Percentiles rank a stretch among this genome's conserved stretches.
Evolutionary conservation across 2,888 invertebrate genomes (phyloP).

Genomic region (Lepidochitona cinerea): DNA sequence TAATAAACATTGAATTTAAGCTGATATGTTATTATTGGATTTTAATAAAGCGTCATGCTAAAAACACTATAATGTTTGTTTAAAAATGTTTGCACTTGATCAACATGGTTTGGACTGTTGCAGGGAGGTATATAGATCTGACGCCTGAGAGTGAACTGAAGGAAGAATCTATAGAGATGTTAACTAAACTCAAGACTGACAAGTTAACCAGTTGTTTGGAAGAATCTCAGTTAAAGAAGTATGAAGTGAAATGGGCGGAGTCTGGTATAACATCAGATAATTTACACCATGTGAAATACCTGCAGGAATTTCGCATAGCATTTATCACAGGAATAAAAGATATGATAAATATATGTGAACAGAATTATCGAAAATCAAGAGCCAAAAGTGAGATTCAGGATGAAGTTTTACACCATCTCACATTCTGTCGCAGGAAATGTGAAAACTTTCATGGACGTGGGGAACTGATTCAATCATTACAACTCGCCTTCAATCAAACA

Average conservation of each 20-base stretch:
- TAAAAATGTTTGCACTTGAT: no score
- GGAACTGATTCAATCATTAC: slow-evolving; percentile 13
- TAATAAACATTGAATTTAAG: no score
- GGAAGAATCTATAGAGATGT: slow-evolving; percentile 41
- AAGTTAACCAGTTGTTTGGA: slow-evolving; percentile 35
- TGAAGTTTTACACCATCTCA: slow-evolving; percentile 50
- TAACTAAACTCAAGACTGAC: slow-evolving; percentile 36
- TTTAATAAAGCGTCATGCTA: no score
- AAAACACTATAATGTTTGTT: not conserved
- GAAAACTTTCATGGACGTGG: slow-evolving; percentile 47
- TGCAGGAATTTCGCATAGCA: slow-evolving; percentile 38
- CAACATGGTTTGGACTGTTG: no score
- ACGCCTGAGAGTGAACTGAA: slow-evolving; percentile 36
- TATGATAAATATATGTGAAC: slow-evolving; percentile 38
- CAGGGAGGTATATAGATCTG: slow-evolving; percentile 50
- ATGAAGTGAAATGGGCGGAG: slow-evolving; percentile 42
- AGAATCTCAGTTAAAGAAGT: slow-evolving; percentile 30
- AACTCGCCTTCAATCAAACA: not conserved
- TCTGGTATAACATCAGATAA: slow-evolving; percentile 29
- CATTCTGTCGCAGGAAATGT: slow-evolving; percentile 36
- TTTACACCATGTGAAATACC: slow-evolving; percentile 39
- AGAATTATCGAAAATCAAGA: not conserved
- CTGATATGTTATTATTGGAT: no score
- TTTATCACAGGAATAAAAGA: slow-evolving; percentile 39
- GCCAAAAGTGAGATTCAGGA: slow-evolving; percentile 33